A percentile compares a stretch with the other conserved stretches of the same genome.
Conservation (phyloP, 2,888 invertebrate species). For the Temnothorax unifasciatus region DNA sequence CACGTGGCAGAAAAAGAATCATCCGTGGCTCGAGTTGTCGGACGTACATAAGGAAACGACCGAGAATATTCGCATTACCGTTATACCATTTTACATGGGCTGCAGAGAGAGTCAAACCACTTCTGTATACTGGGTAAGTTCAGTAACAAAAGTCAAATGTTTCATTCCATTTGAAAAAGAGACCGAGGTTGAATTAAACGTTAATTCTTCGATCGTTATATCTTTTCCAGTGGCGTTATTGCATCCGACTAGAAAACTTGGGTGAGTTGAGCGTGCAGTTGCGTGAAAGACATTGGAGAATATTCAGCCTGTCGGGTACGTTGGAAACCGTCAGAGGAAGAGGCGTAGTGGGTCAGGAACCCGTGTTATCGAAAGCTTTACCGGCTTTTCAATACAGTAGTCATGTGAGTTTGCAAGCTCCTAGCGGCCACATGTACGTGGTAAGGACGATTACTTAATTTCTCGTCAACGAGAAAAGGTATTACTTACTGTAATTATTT, state of each 20-base stretch:
- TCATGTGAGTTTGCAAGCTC: constrained; percentile 98
- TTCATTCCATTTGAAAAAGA: background rate
- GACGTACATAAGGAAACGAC: constrained; percentile 99
- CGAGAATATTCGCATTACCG: constrained; percentile 97
- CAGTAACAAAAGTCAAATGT: background rate
- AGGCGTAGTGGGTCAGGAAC: constrained; percentile 99
- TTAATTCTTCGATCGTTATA: constrained; percentile 30
- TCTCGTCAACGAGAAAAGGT: background rate
- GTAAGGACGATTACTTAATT: constrained; percentile 87
- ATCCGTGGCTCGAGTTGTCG: constrained; percentile 98
- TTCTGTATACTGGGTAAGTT: constrained; percentile 95
- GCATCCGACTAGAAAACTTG: constrained; percentile 98
- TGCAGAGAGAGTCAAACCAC: constrained; percentile 96
- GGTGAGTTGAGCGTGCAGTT: constrained; percentile 96
- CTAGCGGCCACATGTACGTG: constrained; percentile 99
- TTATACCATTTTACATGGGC: constrained; percentile 99
- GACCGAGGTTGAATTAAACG: background rate
- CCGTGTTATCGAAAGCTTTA: constrained; percentile 93
- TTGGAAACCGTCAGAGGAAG: constrained; percentile 97
- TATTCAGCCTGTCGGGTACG: constrained; percentile 97
- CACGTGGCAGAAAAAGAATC: constrained; percentile 99
- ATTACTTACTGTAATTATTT: constrained; percentile 18
- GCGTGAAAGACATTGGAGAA: constrained; percentile 99
- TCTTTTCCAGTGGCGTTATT: constrained; percentile 95
- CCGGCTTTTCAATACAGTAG: constrained; percentile 99